phyloP scores from a whole-genome alignment of 2,888 invertebrate genomes.

The Ormyrus nitidulus region DNA sequence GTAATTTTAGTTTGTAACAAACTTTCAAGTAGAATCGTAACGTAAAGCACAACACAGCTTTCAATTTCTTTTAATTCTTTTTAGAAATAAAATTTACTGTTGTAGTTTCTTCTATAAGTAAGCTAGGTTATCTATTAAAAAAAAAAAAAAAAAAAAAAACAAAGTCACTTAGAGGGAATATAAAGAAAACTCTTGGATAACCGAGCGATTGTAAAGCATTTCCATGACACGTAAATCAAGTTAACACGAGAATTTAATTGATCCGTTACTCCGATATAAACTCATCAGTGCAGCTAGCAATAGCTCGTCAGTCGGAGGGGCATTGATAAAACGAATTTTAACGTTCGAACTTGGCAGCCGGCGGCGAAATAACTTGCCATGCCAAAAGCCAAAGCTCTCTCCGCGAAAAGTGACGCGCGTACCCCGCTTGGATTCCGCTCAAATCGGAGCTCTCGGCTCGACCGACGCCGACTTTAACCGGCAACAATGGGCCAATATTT shows the following conservation, averaged over 20 bases:
- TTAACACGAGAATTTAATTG: slow-evolving; percentile 30
- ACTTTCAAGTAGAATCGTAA: too few relatives aligned
- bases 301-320: slow-evolving; percentile 28
- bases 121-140: too few relatives aligned
- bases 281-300: slow-evolving; percentile 13
- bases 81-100: too few relatives aligned
- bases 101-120: too few relatives aligned
- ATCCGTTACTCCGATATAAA: slow-evolving; percentile 42
- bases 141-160: too few relatives aligned
- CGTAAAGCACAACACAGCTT: too few relatives aligned
- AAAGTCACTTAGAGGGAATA: too few relatives aligned
- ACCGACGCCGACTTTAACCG: background rate
- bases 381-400: background rate
- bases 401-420: slow-evolving; percentile 20
- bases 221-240: slow-evolving; percentile 2
- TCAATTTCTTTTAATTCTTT: too few relatives aligned
- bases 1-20: too few relatives aligned
- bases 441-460: slow-evolving; percentile 3
- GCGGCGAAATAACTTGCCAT: slow-evolving; percentile 17
- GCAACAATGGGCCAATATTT: slow-evolving; percentile 40
- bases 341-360: slow-evolving; percentile 41
- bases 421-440: slow-evolving; percentile 28
- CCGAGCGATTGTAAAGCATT: background rate
- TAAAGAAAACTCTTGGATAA: too few relatives aligned
- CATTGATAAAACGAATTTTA: slow-evolving; percentile 50